phyloP scores from a whole-genome alignment of 1,140 invertebrate genomes.

The Drosophila santomea region DNA sequence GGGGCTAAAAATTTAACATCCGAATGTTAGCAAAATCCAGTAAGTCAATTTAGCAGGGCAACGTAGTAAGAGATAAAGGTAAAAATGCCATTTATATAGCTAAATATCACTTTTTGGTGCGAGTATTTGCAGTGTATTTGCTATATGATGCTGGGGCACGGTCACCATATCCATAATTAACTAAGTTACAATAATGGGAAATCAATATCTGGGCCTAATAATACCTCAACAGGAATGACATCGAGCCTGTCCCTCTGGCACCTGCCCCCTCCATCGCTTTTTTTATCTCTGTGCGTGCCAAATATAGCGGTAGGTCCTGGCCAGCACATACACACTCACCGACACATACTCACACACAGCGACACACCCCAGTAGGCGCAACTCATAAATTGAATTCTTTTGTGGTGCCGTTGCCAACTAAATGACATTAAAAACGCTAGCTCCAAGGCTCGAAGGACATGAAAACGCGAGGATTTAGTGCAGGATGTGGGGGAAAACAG shows the following conservation, averaged over 20 bases:
- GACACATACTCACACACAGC: not conserved
- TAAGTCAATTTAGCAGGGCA: no score
- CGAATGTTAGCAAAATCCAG: no score
- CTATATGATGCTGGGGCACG: constrained; percentile 23
- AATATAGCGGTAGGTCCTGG: constrained; percentile 76
- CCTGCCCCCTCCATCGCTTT: not conserved
- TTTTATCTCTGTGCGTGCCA: constrained; percentile 61
- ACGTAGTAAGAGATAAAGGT: no score
- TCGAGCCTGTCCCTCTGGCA: not conserved
- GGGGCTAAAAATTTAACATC: no score
- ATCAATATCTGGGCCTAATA: constrained; percentile 72
- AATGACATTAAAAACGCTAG: constrained; percentile 65
- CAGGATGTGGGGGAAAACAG: not conserved
- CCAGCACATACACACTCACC: constrained; percentile 7
- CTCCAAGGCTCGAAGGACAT: constrained; percentile 37
- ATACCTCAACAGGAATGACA: constrained; percentile 46
- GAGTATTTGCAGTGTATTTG: constrained; percentile 4
- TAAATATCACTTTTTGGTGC: no score
- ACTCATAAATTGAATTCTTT: constrained; percentile 69
- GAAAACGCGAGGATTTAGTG: constrained; percentile 19
- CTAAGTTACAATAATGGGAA: constrained; percentile 69
- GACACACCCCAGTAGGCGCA: constrained; percentile 20
- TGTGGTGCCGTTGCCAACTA: constrained; percentile 65
- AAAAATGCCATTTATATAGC: not conserved
- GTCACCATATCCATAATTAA: constrained; percentile 67